These are phyloP conservation scores for Gallinago stenura DNA, from an alignment of 2,797 vertebrate species.

Conservation along the genomic window DNA sequence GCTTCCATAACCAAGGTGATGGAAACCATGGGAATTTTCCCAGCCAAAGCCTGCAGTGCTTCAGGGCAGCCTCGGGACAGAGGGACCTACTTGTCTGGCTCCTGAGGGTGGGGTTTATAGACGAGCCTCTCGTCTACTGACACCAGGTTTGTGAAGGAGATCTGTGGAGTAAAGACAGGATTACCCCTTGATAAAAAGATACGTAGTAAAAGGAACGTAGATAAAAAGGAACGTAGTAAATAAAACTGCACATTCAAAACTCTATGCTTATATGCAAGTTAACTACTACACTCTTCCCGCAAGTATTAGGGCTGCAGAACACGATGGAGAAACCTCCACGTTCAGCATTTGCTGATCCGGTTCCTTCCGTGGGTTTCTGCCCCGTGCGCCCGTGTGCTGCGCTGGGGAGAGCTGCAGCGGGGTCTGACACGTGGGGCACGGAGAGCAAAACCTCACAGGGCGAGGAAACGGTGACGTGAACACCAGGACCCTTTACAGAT, in stretches of 20 bases:
- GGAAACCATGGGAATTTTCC: not conserved
- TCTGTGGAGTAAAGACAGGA: conserved; percentile 77
- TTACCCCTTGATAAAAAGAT: not conserved
- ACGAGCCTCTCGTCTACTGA: conserved; percentile 95
- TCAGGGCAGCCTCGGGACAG: not conserved
- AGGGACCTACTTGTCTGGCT: not conserved
- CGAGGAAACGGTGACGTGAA: not conserved
- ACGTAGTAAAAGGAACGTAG: not conserved
- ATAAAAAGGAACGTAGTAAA: not conserved
- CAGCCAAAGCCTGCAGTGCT: not conserved
- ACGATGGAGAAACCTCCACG: not conserved
- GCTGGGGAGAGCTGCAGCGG: not conserved
- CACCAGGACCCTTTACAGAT: not conserved
- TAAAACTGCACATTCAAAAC: not conserved
- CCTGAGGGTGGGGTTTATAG: conserved; percentile 67
- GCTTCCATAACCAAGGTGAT: not conserved
- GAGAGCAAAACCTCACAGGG: not conserved
- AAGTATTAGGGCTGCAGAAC: not conserved
- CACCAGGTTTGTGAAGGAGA: conserved; percentile 95
- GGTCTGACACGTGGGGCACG: not conserved
- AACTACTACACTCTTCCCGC: not conserved
- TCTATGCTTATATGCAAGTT: not conserved
- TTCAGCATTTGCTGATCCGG: not conserved
- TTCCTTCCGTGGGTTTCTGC: not conserved
- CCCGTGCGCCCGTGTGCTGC: not conserved